Conservation (phyloP, 1,140 invertebrate species). For the Ptiloglossa arizonensis region DNA sequence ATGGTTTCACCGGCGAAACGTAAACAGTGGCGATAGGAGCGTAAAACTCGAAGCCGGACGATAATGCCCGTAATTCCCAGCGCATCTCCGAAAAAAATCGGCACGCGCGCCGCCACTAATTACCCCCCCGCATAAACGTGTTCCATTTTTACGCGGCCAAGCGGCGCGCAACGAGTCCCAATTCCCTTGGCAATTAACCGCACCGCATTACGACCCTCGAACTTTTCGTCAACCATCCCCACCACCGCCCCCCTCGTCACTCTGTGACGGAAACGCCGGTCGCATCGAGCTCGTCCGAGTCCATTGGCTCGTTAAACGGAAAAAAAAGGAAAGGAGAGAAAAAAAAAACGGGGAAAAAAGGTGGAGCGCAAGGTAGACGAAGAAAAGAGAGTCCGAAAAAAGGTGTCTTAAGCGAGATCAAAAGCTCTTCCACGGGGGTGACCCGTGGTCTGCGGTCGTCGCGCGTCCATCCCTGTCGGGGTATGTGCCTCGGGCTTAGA, state of each 20-base stretch:
- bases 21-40: not conserved
- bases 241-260: not conserved
- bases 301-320: conserved; percentile 54
- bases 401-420: conserved; percentile 67
- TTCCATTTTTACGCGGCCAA: conserved; percentile 37
- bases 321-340: conserved; percentile 21
- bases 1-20: not conserved
- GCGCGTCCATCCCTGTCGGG: conserved; percentile 60
- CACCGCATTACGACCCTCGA: conserved; percentile 39
- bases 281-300: conserved; percentile 41
- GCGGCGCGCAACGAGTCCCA: conserved; percentile 53
- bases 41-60: not conserved
- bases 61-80: conserved; percentile 10
- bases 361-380: conserved; percentile 5
- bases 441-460: conserved; percentile 52
- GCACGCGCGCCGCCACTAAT: conserved; percentile 21
- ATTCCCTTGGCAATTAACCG: conserved; percentile 55
- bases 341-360: not conserved
- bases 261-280: not conserved
- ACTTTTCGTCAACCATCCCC: conserved; percentile 52
- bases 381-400: conserved; percentile 60
- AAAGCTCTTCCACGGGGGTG: conserved; percentile 68
- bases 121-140: conserved; percentile 32
- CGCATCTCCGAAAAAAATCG: not conserved
- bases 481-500: conserved; percentile 37